Base-by-base conservation (phyloP, 2,888 invertebrate species). In the Polylopha cassiicola region DNA sequence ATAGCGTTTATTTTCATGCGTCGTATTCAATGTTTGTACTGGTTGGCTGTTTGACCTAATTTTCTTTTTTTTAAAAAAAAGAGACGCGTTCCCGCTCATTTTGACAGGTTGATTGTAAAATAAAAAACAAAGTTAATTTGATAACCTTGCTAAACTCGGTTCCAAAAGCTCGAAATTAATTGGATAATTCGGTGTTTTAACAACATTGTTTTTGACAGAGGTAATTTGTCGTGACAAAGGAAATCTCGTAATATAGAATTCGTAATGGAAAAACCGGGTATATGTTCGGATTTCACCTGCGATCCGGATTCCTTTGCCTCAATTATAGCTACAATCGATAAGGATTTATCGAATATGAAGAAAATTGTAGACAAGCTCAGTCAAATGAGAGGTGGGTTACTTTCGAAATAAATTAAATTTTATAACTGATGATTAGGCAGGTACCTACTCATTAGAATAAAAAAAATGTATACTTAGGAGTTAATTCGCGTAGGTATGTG, bases 361-460 rank as follows among this genome's bases (percentile, higher is more conserved):
- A 78, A 74, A 59, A 58, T 72, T 28, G 62, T 71, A 1, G 72
- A 82, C 36, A 65, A 54, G 20, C 55, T 82, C 2, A 80, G 66
- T 47, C 73, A 74, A 59, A 73, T 81, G 66, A 61, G 79, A 73
- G 81, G 80, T 78, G 57, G 36, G 39, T 37, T 5, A 5, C n/a
- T 21, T 15, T n/a, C n/a, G n/a, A n/a, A n/a, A n/a, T n/a, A n/a
- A n/a, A n/a, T n/a, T 21, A 14, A 24, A 5, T 13, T 24, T 7
- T 3, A 8, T 3, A 16, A n/a, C 3, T 29, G 11, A 3, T 10
- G 2, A 2, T 9, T 14, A 14, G 24, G 4, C n/a, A n/a, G n/a
- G n/a, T n/a, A n/a, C n/a, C n/a, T n/a, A n/a, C n/a, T n/a, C n/a
- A n/a, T n/a, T n/a, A n/a, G n/a, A n/a, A n/a, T n/a, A n/a, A 3